A percentile compares a stretch with the other conserved stretches of the same genome.
phyloP scores from a whole-genome alignment of 2,797 vertebrate genomes.

The Eospalax fontanierii region DNA sequence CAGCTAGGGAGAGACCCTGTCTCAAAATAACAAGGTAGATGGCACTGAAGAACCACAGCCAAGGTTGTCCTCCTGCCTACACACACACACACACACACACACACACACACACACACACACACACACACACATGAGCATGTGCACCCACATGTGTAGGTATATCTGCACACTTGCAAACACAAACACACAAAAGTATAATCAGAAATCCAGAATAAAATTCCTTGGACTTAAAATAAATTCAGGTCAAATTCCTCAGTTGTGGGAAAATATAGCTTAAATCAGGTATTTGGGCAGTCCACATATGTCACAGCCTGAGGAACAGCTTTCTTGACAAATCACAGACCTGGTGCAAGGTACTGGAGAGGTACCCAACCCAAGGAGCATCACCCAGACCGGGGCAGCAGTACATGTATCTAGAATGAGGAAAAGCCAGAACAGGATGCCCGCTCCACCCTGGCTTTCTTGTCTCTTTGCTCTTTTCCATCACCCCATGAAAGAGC shows the following conservation, averaged over 20 bases:
- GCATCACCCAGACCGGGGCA: accelerated
- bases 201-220: neutral
- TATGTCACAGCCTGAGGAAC: neutral
- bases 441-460: neutral
- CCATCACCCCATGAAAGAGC: accelerated
- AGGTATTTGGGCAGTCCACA: accelerated
- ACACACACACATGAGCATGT: too few species aligned
- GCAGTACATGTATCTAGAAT: accelerated
- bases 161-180: too few species aligned
- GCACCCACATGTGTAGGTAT: too few species aligned
- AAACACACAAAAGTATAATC: neutral
- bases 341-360: neutral
- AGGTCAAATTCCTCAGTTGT: neutral
- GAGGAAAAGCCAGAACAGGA: neutral
- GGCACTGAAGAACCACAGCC: too few species aligned
- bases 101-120: neutral
- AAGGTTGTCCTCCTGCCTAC: too few species aligned
- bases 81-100: neutral
- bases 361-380: accelerated
- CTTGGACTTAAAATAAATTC: neutral
- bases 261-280: accelerated
- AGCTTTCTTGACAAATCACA: neutral
- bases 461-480: accelerated
- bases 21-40: neutral
- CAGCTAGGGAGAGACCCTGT: neutral